Evolutionary conservation across 2,888 invertebrate genomes (phyloP), one percentile per base, ranked within the genome.

Genomic region (Plebejus anna): DNA sequence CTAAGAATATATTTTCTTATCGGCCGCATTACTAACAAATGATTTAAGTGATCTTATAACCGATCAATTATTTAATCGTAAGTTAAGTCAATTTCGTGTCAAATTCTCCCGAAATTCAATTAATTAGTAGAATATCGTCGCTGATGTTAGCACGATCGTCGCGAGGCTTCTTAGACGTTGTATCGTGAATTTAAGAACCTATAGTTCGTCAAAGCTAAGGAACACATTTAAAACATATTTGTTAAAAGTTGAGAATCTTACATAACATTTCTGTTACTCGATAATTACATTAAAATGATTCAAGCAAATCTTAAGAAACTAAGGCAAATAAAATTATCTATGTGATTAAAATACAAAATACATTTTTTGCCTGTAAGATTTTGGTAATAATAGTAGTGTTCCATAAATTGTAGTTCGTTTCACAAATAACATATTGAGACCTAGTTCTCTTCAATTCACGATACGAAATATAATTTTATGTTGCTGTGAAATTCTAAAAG

Each of bases 61-160:
- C 75, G 78, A 79, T 77, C 77, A 77, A 78, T 78, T 79, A 77
- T 79, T 78, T 79, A 78, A 80, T 80, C 78, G 90, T 92, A 92
- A 90, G 88, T 87, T 89, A 89, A 90, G 92, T 92, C 90, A 92
- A 93, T 92, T 92, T 92, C 89, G 90, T 90, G 91, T 92, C 90
- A 92, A 92, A 93, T 92, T 94, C 93, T 93, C 93, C 93, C 93
- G 92, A 93, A 92, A 93, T 91, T 93, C 93, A 93, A 93, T 93
- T 93, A 93, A 88, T 92, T 90, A 90, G 92, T 92, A 92, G 91
- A 84, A 77, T 82, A 81, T 83, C 80, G 81, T 79, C 79, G 80
- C 81, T 86, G 85, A 84, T 81, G 81, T 0, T 47, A 0, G 47
- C 47, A 2, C 47, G 47, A 47, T 47, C 47, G 47, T 47, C 47